A percentile compares a stretch with the other conserved stretches of the same genome.
phyloP scores from a whole-genome alignment of 2,797 vertebrate species.

The Scarus forsteni region DNA sequence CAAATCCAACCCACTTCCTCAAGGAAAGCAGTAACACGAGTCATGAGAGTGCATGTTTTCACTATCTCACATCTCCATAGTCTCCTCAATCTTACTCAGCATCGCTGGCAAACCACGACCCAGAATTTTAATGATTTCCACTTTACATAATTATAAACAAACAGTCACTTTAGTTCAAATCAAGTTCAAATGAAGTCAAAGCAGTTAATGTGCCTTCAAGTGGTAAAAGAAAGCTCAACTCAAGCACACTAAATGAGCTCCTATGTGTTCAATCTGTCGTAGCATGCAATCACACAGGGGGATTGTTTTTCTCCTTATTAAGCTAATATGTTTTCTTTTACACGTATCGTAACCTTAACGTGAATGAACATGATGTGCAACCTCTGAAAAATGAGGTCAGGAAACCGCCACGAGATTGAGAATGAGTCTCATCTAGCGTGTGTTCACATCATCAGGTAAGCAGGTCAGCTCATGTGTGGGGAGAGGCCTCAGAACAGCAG shows the following conservation, averaged over 20 bases:
- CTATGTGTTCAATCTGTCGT: constrained; percentile 47
- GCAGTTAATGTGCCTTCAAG: constrained; percentile 29
- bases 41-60: constrained; percentile 44
- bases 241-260: constrained; percentile 43
- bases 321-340: constrained; percentile 49
- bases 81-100: constrained; percentile 23
- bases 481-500: constrained; percentile 28
- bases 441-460: constrained; percentile 51
- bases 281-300: constrained; percentile 17
- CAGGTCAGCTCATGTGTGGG: constrained; percentile 42
- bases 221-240: constrained; percentile 32
- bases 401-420: constrained; percentile 59
- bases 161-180: constrained; percentile 42
- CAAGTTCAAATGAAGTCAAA: constrained; percentile 42
- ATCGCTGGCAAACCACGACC: constrained; percentile 26
- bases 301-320: constrained; percentile 36
- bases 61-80: constrained; percentile 41
- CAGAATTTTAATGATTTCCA: constrained; percentile 42
- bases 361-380: constrained; percentile 70
- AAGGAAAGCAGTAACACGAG: constrained; percentile 39
- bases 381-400: constrained; percentile 74
- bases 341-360: constrained; percentile 14
- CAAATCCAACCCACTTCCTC: constrained; percentile 33
- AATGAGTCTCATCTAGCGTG: constrained; percentile 40
- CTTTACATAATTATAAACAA: constrained; percentile 38